Percentiles rank a stretch among this genome's conserved stretches.
phyloP scores from a whole-genome alignment of 2,888 invertebrate species.

The Nomada ruficornis region DNA sequence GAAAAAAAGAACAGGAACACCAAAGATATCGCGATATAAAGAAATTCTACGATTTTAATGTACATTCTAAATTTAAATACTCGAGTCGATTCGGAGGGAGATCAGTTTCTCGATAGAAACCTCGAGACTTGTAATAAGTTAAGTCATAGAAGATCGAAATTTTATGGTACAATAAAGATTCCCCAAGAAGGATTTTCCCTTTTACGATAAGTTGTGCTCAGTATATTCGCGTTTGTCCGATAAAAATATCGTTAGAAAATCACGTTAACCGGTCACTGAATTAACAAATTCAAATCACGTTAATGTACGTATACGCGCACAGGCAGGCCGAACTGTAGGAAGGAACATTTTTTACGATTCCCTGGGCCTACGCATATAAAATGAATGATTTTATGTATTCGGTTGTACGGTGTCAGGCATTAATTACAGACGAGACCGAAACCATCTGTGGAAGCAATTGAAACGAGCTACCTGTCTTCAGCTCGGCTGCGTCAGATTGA shows the following conservation, averaged over 20 bases:
- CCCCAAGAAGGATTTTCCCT: not conserved
- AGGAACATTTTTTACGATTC: slow-evolving; percentile 19
- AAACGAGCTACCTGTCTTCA: slow-evolving; percentile 72
- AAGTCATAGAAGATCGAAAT: not conserved
- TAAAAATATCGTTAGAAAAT: not conserved
- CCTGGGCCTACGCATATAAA: slow-evolving; percentile 18
- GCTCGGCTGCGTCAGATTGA: slow-evolving; percentile 51
- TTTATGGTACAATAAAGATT: not conserved
- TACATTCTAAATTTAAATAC: no score
- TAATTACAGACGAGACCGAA: slow-evolving; percentile 37
- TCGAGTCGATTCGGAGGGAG: no score
- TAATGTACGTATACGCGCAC: not conserved
- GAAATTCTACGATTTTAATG: no score
- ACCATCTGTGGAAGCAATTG: slow-evolving; percentile 43
- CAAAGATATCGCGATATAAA: no score
- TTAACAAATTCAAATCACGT: not conserved
- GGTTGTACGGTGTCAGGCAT: slow-evolving; percentile 36
- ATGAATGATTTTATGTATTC: slow-evolving; percentile 25
- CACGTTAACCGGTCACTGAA: not conserved
- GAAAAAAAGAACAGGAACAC: no score
- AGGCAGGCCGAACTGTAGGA: not conserved
- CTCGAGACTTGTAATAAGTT: no score
- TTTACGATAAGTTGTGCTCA: not conserved
- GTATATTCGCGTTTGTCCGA: not conserved
- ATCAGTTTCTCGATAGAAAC: no score